These are phyloP conservation scores for Cheilosia urbana DNA, from an alignment of 2,888 invertebrate genomes.

Conservation along the genomic window DNA sequence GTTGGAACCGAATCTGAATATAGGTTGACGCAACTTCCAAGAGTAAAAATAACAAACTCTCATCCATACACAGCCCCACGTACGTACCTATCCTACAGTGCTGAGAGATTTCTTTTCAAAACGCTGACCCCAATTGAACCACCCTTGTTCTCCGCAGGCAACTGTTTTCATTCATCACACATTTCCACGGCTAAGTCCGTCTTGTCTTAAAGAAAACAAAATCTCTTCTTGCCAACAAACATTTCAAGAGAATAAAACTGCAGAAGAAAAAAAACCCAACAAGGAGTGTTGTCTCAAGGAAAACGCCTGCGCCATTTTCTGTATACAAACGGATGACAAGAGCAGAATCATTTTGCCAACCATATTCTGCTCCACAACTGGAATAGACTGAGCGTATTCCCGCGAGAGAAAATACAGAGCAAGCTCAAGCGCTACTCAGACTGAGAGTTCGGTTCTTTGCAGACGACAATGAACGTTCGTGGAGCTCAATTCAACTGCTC, in stretches of 20 bases:
- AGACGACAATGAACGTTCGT: conserved; percentile 44
- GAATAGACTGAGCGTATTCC: conserved; percentile 47
- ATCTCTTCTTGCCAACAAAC: conserved; percentile 26
- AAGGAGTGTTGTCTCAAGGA: conserved; percentile 54
- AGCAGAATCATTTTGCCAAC: conserved; percentile 18
- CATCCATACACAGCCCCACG: conserved; percentile 20
- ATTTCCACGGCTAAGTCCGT: conserved; percentile 20
- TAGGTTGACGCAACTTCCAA: conserved; percentile 17
- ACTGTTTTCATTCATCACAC: conserved; percentile 62
- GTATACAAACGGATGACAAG: conserved; percentile 44
- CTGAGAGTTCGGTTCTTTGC: conserved; percentile 43
- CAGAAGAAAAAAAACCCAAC: conserved; percentile 2
- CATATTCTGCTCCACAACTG: conserved; percentile 18
- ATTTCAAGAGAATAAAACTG: conserved; percentile 22
- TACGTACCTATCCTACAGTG: not conserved
- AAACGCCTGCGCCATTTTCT: conserved; percentile 66
- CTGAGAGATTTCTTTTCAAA: conserved; percentile 16
- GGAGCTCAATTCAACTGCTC: conserved; percentile 43
- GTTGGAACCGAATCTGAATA: conserved; percentile 15
- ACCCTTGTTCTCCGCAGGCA: conserved; percentile 38
- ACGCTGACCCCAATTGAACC: conserved; percentile 60
- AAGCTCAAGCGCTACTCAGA: not conserved
- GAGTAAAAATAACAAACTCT: conserved; percentile 40
- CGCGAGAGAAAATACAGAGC: conserved; percentile 55
- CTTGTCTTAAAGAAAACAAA: conserved; percentile 52